Percentiles rank a stretch among this genome's conserved stretches.
Conservation (phyloP, 2,888 invertebrate species). For the Idaea aversata region DNA sequence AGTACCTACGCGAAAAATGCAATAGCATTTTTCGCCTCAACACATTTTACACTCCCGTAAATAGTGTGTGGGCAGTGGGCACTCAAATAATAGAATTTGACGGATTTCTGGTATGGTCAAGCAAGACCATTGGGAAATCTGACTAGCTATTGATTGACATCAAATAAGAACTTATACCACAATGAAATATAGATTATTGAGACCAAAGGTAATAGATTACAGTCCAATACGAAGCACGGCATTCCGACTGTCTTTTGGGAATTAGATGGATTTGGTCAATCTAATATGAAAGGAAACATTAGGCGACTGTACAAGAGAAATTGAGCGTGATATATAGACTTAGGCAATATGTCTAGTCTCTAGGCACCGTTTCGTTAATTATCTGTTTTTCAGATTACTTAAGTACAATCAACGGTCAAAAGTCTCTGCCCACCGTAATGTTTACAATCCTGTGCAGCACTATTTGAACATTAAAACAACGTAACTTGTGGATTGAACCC, state of each 20-base stretch:
- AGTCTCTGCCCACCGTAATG: too few relatives aligned
- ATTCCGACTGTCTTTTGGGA: neutral
- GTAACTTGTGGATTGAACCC: too few relatives aligned
- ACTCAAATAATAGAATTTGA: neutral
- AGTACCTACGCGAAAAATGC: too few relatives aligned
- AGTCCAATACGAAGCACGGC: neutral
- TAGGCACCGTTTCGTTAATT: neutral
- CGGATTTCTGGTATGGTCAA: neutral
- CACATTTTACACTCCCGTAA: too few relatives aligned
- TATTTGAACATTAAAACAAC: too few relatives aligned
- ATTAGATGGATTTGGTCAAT: neutral
- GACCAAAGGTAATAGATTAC: neutral
- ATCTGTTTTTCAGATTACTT: neutral
- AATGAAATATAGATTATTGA: neutral
- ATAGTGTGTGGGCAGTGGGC: too few relatives aligned
- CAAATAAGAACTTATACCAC: neutral
- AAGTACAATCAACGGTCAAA: too few relatives aligned
- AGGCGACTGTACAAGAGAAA: neutral
- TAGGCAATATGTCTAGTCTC: neutral
- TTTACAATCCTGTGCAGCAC: too few relatives aligned
- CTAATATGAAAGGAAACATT: slow-evolving; percentile 1
- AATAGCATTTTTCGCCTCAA: too few relatives aligned
- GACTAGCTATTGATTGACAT: neutral
- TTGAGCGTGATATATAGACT: neutral
- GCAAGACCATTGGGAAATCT: neutral